These are phyloP conservation scores for Aythya baeri DNA, from an alignment of 2,113 vertebrate species.

Conservation along the genomic window DNA sequence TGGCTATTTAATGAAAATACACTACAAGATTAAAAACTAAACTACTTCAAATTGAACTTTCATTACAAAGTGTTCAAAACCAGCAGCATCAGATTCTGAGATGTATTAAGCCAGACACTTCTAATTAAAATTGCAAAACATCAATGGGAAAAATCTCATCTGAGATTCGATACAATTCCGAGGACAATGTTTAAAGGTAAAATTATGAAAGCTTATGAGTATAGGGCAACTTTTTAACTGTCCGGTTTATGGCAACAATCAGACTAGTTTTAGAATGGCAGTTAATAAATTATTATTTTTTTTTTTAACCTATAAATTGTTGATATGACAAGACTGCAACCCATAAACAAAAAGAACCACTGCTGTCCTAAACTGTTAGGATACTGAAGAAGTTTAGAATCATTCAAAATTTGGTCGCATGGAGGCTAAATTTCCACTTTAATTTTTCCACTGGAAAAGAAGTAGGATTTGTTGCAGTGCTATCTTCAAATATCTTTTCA, in stretches of 20 bases:
- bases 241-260: background rate
- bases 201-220: background rate
- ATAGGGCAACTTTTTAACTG: background rate
- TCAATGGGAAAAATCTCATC: background rate
- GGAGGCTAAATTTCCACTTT: background rate
- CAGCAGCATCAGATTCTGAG: background rate
- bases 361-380: background rate
- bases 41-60: background rate
- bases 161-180: background rate
- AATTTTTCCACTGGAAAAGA: background rate
- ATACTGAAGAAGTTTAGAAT: background rate
- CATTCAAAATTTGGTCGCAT: background rate
- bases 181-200: background rate
- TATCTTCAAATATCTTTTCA: background rate
- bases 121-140: background rate
- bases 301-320: too few relatives aligned
- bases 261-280: background rate
- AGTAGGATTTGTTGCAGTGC: background rate
- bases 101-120: background rate
- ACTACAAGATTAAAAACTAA: background rate
- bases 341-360: background rate
- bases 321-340: background rate
- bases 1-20: background rate
- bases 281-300: background rate
- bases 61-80: background rate